Base-by-base conservation (phyloP, 2,888 invertebrate species). In the Tetranychus truncatus region DNA sequence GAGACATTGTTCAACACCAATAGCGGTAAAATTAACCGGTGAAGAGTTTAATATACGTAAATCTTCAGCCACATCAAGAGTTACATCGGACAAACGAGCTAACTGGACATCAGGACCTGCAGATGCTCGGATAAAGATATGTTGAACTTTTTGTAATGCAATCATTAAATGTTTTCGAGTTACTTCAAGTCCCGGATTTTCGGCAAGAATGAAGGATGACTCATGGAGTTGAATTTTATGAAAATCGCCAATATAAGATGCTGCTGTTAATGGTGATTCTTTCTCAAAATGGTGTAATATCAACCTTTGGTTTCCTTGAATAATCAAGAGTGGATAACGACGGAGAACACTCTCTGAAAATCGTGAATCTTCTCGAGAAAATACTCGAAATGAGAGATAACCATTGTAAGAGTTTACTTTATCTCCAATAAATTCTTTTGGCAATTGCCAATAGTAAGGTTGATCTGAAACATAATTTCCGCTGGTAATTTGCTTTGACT, bases 161-260 rank as follows among this genome's bases (percentile, higher is more conserved):
- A 93, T 86, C 95, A 97, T 94, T 81, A 97, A 85, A 55, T 90
- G 88, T 76, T 88, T 87, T 65, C 92, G 85, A 69, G 88, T 89
- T 0, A 93, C 89, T 21, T 83, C 81, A 9, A 81, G 80, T 73
- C 84, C 81, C 0, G 86, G 86, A 74, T 86, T 84, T 78, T 86
- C 81, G 82, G 87, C 86, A 79, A 88, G 84, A 77, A 85, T 84
- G 95, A 95, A 95, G 75, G 88, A 84, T 74, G 81, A 81, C 80
- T 83, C 83, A 78, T 82, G 80, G 8, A 69, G 69, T 24, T 69
- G 69, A 21, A 69, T 24, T 21, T 69, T 69, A 21, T 69, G 21
- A 11, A 69, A 69, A 11, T 69, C 34, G 7, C 69, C 69, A 1
- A 69, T 20, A 24, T 24, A 69, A 11, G 69, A 24, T 69, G 69